Conservation (phyloP, 2,113 vertebrate species). For the Castor canadensis region DNA sequence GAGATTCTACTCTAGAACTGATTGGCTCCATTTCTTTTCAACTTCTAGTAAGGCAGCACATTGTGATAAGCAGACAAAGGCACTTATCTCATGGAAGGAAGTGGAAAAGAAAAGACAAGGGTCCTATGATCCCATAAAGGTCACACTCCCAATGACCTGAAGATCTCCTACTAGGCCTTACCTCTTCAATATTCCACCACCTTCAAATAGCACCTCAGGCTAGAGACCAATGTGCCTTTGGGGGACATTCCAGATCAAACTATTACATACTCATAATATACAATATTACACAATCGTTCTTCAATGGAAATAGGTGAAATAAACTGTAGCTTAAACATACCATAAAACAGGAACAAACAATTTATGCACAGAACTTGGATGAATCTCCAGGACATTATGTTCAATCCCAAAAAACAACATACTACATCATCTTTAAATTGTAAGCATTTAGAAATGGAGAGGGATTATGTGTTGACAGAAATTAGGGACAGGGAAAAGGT, state of each 20-base stretch:
- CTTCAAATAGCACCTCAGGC: not conserved
- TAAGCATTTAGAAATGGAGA: not conserved
- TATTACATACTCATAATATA: not conserved
- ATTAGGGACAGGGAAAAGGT: not conserved
- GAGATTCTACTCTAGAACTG: not conserved
- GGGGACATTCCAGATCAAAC: not conserved
- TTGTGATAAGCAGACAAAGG: not conserved
- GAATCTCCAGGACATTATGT: too few species aligned
- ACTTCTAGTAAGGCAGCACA: not conserved
- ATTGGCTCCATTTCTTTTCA: too few species aligned
- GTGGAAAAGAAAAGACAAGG: not conserved
- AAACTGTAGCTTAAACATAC: not conserved
- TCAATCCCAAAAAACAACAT: not conserved
- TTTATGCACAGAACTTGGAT: not conserved
- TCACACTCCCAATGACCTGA: not conserved
- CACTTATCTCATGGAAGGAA: not conserved
- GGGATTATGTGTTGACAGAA: not conserved
- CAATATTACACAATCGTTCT: not conserved
- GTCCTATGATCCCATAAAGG: not conserved
- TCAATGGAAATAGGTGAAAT: not conserved
- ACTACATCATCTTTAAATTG: not conserved
- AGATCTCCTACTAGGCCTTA: not conserved
- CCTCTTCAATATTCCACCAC: not conserved
- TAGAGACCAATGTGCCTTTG: too few species aligned
- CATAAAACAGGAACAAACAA: not conserved